Percentiles rank a stretch among this genome's conserved stretches.
Conservation (phyloP, 64 coral and sea anemone genomes). For the Anthopleura sola region DNA sequence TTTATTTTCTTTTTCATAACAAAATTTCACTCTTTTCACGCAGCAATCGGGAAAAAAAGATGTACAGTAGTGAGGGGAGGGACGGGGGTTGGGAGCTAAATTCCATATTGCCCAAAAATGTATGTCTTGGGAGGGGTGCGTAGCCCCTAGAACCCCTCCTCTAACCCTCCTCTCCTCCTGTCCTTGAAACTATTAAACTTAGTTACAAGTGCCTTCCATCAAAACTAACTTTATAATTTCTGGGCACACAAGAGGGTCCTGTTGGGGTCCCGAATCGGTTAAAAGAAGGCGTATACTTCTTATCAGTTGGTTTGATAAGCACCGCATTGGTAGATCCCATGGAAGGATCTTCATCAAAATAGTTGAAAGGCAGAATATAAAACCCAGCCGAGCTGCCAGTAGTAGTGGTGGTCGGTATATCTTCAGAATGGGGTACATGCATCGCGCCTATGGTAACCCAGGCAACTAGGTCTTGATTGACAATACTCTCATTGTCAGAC, state of each 20-base stretch:
- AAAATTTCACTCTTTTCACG: too few species aligned
- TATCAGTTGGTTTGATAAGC: conserved; percentile 53
- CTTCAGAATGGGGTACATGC: conserved; percentile 83
- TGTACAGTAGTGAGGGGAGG: too few species aligned
- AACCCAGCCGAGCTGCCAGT: conserved; percentile 60
- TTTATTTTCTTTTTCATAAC: too few species aligned
- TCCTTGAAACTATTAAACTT: too few species aligned
- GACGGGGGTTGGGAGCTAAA: too few species aligned
- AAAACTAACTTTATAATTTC: conserved; percentile 15
- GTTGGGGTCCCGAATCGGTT: conserved; percentile 50
- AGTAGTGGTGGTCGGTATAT: conserved; percentile 73
- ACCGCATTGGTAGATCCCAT: conserved; percentile 61
- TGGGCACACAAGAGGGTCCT: conserved; percentile 20
- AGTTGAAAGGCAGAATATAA: conserved; percentile 79
- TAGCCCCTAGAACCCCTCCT: too few species aligned
- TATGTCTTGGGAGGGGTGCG: too few species aligned
- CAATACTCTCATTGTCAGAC: conserved; percentile 66
- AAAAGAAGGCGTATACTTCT: conserved; percentile 20
- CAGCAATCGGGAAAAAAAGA: too few species aligned
- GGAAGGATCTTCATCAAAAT: conserved; percentile 83
- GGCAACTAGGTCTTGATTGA: conserved; percentile 75
- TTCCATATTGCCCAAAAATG: too few species aligned
- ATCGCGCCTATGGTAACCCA: conserved; percentile 74
- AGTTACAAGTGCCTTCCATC: not conserved
- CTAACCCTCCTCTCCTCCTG: too few species aligned